These are phyloP conservation scores for Limnephilus rhombicus DNA, from an alignment of 2,888 invertebrate species.

Conservation along the genomic window DNA sequence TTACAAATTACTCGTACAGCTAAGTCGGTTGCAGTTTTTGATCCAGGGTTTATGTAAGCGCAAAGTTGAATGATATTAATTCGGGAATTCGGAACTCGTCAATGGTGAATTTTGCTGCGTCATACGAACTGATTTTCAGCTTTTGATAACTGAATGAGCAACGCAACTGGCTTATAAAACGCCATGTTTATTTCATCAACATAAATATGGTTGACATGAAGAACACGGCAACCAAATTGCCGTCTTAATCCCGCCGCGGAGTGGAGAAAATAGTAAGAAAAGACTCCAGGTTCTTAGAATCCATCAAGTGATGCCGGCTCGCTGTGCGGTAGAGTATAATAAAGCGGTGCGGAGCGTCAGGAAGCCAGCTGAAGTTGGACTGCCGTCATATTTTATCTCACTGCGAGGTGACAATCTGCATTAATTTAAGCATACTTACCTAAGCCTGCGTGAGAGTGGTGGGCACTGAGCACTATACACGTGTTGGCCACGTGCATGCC, in stretches of 20 bases:
- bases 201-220: neutral
- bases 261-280: constrained; percentile 37
- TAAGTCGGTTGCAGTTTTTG: no score
- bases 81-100: neutral
- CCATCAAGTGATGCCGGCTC: constrained; percentile 47
- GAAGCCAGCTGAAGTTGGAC: constrained; percentile 48
- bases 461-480: neutral
- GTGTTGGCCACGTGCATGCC: neutral
- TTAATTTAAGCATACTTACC: constrained; percentile 56
- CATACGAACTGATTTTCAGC: neutral
- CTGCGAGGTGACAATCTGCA: constrained; percentile 56
- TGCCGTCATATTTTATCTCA: constrained; percentile 53
- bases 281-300: constrained; percentile 48
- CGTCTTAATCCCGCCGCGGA: constrained; percentile 9
- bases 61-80: neutral
- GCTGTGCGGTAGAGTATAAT: constrained; percentile 54
- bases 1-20: no score
- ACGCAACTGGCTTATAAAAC: constrained; percentile 14
- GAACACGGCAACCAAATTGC: constrained; percentile 32
- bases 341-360: constrained; percentile 50
- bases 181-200: constrained; percentile 11
- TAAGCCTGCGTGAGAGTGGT: neutral
- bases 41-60: neutral
- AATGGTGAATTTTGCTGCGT: neutral
- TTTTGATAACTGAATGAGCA: neutral